Conservation (phyloP, 2,113 vertebrate genomes). For the Marmota flaviventris region DNA sequence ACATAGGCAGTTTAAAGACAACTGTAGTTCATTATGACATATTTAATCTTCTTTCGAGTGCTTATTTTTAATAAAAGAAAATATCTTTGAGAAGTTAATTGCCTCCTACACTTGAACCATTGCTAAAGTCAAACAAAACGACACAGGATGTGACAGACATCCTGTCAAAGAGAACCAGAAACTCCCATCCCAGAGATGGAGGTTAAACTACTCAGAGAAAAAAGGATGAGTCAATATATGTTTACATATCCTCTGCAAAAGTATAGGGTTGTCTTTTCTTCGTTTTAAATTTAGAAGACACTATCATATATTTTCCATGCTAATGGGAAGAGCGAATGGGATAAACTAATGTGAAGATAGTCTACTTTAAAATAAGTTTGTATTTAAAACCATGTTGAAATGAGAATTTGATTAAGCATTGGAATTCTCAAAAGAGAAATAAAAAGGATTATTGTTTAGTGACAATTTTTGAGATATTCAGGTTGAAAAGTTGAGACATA, state of each 20-base stretch:
- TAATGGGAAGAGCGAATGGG: not conserved
- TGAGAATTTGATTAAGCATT: not conserved
- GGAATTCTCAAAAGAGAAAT: not conserved
- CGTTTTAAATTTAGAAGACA: not conserved
- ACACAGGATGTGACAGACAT: not conserved
- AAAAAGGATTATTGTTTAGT: not conserved
- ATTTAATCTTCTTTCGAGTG: not conserved
- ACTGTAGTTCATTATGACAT: not conserved
- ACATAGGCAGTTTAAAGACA: not conserved
- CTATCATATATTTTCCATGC: not conserved
- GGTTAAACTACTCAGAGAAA: not conserved
- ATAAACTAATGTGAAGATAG: not conserved
- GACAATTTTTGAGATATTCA: not conserved
- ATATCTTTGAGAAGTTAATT: not conserved
- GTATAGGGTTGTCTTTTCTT: not conserved
- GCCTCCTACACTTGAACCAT: not conserved
- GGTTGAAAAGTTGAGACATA: not conserved
- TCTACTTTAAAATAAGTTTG: conserved; percentile 25
- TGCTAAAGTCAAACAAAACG: conserved; percentile 12
- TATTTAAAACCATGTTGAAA: not conserved
- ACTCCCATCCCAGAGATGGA: not conserved
- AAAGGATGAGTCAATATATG: not conserved
- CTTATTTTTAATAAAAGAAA: conserved; percentile 5
- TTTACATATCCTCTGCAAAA: not conserved
- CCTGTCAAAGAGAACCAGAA: not conserved